Percentiles rank a stretch among this genome's conserved stretches.
These are phyloP conservation scores for Brachyalestes nurse DNA, from an alignment of 2,797 vertebrate genomes.

Conservation along the genomic window DNA sequence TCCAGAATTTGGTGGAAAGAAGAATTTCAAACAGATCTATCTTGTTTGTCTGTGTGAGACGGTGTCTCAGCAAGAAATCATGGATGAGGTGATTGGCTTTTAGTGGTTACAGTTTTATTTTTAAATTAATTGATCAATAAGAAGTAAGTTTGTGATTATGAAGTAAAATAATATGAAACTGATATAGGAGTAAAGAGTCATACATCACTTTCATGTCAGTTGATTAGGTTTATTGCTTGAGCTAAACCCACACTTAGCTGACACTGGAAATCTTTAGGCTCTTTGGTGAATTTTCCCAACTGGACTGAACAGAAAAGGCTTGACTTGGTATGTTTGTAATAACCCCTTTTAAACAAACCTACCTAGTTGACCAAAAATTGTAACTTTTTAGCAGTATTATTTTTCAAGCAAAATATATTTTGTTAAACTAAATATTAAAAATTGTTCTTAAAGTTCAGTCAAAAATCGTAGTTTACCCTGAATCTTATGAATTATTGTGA, in stretches of 20 bases:
- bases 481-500: neutral
- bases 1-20: constrained; percentile 92
- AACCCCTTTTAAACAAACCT: no score
- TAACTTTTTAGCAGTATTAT: neutral
- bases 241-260: neutral
- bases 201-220: no score
- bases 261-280: neutral
- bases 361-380: no score
- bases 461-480: neutral
- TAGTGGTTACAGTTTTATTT: neutral
- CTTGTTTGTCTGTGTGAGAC: constrained; percentile 95
- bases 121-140: neutral
- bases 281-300: neutral
- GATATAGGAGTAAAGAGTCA: no score
- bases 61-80: constrained; percentile 92
- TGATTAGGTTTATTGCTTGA: neutral
- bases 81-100: constrained; percentile 89
- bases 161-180: no score
- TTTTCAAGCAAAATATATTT: neutral
- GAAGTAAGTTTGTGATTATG: neutral
- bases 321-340: no score
- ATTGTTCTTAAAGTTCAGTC: neutral
- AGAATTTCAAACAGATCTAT: constrained; percentile 97
- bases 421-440: neutral
- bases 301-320: neutral